Conservation (phyloP, 1,140 invertebrate genomes). For the Hydropsyche tenuis region DNA sequence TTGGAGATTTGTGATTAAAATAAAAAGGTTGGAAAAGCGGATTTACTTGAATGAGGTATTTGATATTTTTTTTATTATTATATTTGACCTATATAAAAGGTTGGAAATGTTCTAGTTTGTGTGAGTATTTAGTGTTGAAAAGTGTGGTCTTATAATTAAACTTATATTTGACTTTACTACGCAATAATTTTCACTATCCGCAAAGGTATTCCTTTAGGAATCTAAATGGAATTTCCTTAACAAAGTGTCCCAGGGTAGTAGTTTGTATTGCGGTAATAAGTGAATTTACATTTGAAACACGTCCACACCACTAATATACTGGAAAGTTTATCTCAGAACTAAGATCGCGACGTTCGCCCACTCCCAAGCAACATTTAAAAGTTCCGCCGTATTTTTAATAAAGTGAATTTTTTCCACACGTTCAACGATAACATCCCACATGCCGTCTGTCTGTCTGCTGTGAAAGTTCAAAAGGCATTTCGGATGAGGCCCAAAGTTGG, state of each 20-base stretch:
- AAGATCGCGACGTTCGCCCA: conserved; percentile 2
- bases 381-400: background rate
- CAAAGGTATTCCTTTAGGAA: conserved; percentile 3
- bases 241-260: conserved; percentile 17
- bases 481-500: background rate
- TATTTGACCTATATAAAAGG: too few relatives aligned
- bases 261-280: conserved; percentile 25
- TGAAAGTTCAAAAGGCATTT: conserved; percentile 39
- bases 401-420: background rate
- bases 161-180: too few relatives aligned
- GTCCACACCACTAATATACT: conserved; percentile 13
- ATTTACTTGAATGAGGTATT: too few relatives aligned
- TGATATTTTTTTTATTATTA: too few relatives aligned
- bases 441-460: conserved; percentile 35
- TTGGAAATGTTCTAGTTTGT: too few relatives aligned
- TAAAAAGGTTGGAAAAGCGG: too few relatives aligned
- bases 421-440: background rate
- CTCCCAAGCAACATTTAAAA: background rate
- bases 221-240: conserved; percentile 17
- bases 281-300: conserved; percentile 29
- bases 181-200: conserved; percentile 15
- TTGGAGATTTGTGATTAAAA: too few relatives aligned
- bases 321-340: conserved; percentile 2
- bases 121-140: too few relatives aligned
- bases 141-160: too few relatives aligned